These are phyloP conservation scores for Dicaeum eximium DNA, from an alignment of 2,113 vertebrate genomes.

Conservation along the genomic window DNA sequence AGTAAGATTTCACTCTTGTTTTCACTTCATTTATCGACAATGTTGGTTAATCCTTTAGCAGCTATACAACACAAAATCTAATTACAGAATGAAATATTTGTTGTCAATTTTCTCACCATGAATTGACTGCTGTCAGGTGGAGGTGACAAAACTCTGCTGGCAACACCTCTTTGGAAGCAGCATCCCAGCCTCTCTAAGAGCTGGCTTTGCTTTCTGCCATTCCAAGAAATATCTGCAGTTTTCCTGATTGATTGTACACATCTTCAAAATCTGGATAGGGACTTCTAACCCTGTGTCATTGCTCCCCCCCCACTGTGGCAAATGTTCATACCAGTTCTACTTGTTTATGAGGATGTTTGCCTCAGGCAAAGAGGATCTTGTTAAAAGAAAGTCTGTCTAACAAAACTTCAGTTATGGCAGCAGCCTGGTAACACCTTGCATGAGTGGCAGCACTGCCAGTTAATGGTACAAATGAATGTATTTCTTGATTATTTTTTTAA, in stretches of 20 bases:
- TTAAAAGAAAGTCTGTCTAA: not conserved
- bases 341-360: not conserved
- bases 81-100: not conserved
- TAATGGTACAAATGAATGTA: not conserved
- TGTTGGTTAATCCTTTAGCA: not conserved
- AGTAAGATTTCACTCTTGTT: not conserved
- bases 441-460: not conserved
- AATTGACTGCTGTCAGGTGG: not conserved
- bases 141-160: not conserved
- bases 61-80: not conserved
- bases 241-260: not conserved
- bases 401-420: not conserved
- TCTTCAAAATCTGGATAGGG: not conserved
- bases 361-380: not conserved
- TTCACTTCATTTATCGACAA: not conserved
- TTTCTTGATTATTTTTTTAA: not conserved
- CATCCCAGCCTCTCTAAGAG: not conserved
- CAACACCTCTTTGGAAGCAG: not conserved
- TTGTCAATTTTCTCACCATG: not conserved
- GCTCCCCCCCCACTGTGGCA: rapidly evolving
- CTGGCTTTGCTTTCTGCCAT: not conserved
- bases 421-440: not conserved
- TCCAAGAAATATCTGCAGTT: not conserved
- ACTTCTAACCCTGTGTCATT: not conserved
- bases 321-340: not conserved